A percentile compares a stretch with the other conserved stretches of the same genome.
phyloP scores from a whole-genome alignment of 2,888 invertebrate genomes.

The Chalcis sispes region DNA sequence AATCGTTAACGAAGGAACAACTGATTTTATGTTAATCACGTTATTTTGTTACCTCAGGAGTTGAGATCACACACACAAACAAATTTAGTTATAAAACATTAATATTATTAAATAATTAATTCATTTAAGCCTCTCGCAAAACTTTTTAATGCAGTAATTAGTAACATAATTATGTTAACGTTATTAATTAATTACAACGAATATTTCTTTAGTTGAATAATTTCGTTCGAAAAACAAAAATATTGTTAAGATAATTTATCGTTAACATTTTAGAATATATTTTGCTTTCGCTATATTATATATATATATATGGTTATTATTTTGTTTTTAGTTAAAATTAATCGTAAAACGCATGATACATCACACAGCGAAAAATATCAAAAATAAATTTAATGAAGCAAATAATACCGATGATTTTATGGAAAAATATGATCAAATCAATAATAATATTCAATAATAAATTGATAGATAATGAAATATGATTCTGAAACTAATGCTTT shows the following conservation, averaged over 20 bases:
- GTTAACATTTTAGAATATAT: no score
- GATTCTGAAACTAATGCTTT: background rate
- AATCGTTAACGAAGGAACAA: slow-evolving; percentile 61
- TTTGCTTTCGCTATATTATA: no score
- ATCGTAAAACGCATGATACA: no score
- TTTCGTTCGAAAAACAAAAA: no score
- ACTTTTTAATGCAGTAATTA: background rate
- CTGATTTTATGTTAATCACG: slow-evolving; percentile 65
- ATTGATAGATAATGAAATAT: slow-evolving; percentile 8
- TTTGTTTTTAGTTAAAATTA: no score
- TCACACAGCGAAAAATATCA: slow-evolving; percentile 9
- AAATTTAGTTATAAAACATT: slow-evolving; percentile 20
- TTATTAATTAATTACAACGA: no score
- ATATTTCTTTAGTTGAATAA: no score
- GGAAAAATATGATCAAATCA: background rate
- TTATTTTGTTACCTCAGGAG: slow-evolving; percentile 75
- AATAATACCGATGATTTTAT: slow-evolving; percentile 4
- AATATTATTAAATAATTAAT: slow-evolving; percentile 49
- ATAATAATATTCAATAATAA: slow-evolving; percentile 3
- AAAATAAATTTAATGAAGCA: background rate
- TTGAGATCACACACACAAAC: slow-evolving; percentile 73
- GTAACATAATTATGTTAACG: background rate
- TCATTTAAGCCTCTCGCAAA: slow-evolving; percentile 15
- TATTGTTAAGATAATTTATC: no score
- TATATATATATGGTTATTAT: no score